These are phyloP conservation scores for Austrolebias charrua DNA, from an alignment of 2,797 vertebrate species.

Conservation along the genomic window DNA sequence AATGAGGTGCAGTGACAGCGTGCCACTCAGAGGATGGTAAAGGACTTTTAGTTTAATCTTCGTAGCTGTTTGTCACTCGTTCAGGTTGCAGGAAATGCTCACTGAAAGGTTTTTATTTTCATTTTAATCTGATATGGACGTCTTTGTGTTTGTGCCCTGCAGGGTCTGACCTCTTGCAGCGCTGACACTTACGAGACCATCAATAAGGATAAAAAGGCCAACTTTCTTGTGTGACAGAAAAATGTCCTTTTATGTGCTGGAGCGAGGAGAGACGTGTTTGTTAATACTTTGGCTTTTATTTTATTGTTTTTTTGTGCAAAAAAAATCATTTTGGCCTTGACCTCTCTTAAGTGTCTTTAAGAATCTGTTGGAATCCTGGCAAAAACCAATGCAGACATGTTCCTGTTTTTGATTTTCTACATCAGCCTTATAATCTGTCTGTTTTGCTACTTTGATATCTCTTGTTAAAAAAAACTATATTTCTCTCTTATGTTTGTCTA, in stretches of 20 bases:
- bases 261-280: neutral
- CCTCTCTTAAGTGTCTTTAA: too few relatives aligned
- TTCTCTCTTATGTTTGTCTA: too few relatives aligned
- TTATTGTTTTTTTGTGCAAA: slow-evolving; percentile 22
- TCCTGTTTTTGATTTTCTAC: too few relatives aligned
- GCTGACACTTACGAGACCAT: slow-evolving; percentile 74
- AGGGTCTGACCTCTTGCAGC: slow-evolving; percentile 62
- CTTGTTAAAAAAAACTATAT: too few relatives aligned
- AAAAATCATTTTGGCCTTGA: neutral
- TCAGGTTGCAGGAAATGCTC: slow-evolving; percentile 16
- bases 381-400: too few relatives aligned
- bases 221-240: neutral
- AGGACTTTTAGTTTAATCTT: neutral
- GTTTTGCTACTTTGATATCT: too few relatives aligned
- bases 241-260: too few relatives aligned
- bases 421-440: too few relatives aligned
- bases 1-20: slow-evolving; percentile 36
- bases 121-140: neutral
- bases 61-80: slow-evolving; percentile 15
- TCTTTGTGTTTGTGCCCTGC: slow-evolving; percentile 16
- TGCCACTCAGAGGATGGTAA: slow-evolving; percentile 14
- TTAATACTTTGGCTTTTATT: neutral
- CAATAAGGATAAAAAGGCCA: slow-evolving; percentile 45
- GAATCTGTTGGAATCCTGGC: too few relatives aligned
- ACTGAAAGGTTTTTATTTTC: neutral